Percentiles rank a stretch among this genome's conserved stretches.
Evolutionary conservation across 2,888 invertebrate genomes (phyloP).

Genomic region (Tetragonisca angustula): DNA sequence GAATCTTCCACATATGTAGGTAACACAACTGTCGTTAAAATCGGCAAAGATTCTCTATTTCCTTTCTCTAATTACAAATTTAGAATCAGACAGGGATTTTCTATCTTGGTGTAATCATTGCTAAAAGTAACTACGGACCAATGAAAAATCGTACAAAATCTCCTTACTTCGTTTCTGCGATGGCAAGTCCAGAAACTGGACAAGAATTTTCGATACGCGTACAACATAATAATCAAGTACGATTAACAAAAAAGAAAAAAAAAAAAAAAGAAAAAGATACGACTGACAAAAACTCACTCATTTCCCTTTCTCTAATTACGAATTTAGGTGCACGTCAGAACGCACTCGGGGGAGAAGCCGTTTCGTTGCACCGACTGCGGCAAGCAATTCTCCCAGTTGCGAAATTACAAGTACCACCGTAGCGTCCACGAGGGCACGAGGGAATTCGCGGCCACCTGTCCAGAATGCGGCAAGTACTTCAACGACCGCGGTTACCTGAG

Average conservation of each 20-base stretch:
- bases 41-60: background rate
- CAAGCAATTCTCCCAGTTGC: conserved; percentile 92
- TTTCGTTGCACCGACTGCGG: conserved; percentile 92
- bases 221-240: background rate
- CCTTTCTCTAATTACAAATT: background rate
- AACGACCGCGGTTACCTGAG: conserved; percentile 93
- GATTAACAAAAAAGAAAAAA: background rate
- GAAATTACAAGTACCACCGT: conserved; percentile 93
- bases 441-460: conserved; percentile 91
- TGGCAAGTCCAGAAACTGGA: background rate
- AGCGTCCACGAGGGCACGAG: conserved; percentile 93
- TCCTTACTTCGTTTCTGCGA: background rate
- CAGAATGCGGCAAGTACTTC: conserved; percentile 92
- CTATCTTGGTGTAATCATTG: background rate
- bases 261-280: background rate
- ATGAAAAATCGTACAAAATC: background rate
- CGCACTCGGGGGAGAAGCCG: conserved; percentile 85
- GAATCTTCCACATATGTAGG: too few relatives aligned
- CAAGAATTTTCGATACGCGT: too few relatives aligned
- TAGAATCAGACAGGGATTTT: too few relatives aligned
- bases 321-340: conserved; percentile 81
- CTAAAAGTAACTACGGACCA: background rate
- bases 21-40: background rate
- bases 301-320: background rate
- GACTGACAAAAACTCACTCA: background rate